phyloP scores from a whole-genome alignment of 64 coral and sea anemone species.

The Dendrophyllia cribrosa region DNA sequence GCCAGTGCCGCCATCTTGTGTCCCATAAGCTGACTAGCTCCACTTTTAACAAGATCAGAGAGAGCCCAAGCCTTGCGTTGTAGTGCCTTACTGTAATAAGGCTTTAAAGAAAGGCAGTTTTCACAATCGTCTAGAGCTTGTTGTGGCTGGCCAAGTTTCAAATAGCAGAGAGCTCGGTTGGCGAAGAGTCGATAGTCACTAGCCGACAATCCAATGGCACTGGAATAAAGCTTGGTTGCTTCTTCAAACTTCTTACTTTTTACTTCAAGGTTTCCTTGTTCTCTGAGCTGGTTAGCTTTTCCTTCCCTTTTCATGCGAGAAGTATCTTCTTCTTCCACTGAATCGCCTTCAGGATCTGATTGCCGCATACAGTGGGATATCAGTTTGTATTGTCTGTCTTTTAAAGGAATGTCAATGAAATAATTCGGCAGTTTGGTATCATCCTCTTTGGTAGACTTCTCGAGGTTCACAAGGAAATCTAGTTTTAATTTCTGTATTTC shows the following conservation, averaged over 20 bases:
- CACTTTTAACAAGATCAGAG: conserved; percentile 5
- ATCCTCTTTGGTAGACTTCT: conserved; percentile 7
- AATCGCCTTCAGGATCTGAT: background rate
- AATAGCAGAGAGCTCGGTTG: conserved; percentile 75
- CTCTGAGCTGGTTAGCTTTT: conserved; percentile 51
- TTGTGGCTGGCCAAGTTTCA: conserved; percentile 52
- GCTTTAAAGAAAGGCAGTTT: conserved; percentile 37
- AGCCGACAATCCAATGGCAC: conserved; percentile 33
- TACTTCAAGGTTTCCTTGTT: conserved; percentile 71
- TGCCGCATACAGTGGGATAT: conserved; percentile 78
- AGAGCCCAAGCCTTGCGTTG: conserved; percentile 78
- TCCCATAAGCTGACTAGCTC: background rate
- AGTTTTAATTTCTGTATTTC: too few relatives aligned
- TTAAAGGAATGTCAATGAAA: too few relatives aligned
- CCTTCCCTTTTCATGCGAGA: too few relatives aligned
- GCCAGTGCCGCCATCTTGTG: conserved; percentile 33
- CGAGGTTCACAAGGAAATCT: conserved; percentile 54
- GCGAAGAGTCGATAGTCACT: conserved; percentile 49
- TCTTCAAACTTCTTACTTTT: conserved; percentile 30
- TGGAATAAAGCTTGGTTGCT: conserved; percentile 48
- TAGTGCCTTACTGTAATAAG: conserved; percentile 47
- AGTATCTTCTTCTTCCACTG: background rate
- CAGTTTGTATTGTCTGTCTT: conserved; percentile 65
- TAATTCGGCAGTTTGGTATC: background rate
- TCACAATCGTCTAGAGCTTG: conserved; percentile 81